Conservation (phyloP, 1,140 invertebrate species). For the Drosophila baimaii region DNA sequence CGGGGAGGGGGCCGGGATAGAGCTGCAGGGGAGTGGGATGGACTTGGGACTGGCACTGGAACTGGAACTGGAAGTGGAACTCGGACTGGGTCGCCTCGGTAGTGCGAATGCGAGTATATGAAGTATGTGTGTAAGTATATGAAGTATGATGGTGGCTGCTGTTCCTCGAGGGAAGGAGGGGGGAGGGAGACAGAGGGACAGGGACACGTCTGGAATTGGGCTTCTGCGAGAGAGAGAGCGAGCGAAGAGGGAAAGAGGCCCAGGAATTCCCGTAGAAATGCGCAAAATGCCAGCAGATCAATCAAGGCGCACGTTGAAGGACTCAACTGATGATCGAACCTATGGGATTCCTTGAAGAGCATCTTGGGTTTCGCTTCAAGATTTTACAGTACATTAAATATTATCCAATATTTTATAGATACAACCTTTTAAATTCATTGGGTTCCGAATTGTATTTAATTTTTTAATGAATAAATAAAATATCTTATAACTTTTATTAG, state of each 20-base stretch:
- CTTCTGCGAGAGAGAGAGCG: constrained; percentile 4
- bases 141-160: constrained; percentile 40
- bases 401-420: no score
- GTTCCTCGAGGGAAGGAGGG: not conserved
- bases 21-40: constrained; percentile 10
- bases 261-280: constrained; percentile 25
- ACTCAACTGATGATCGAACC: not conserved
- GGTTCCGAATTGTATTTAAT: no score
- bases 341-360: not conserved
- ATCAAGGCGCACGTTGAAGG: constrained; percentile 8
- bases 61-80: constrained; percentile 68
- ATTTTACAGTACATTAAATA: no score
- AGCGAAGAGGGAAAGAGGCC: not conserved
- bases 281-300: constrained; percentile 16
- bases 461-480: no score
- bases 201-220: constrained; percentile 19
- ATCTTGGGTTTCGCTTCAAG: not conserved
- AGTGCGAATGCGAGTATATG: constrained; percentile 19
- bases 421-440: no score
- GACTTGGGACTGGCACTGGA: constrained; percentile 58
- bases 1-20: not conserved
- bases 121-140: constrained; percentile 26
- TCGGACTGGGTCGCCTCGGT: constrained; percentile 56
- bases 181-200: constrained; percentile 1
- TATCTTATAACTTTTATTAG: no score